A percentile compares a stretch with the other conserved stretches of the same genome.
These are phyloP conservation scores for Diplodus sargus DNA, from an alignment of 2,797 vertebrate genomes.

Conservation along the genomic window DNA sequence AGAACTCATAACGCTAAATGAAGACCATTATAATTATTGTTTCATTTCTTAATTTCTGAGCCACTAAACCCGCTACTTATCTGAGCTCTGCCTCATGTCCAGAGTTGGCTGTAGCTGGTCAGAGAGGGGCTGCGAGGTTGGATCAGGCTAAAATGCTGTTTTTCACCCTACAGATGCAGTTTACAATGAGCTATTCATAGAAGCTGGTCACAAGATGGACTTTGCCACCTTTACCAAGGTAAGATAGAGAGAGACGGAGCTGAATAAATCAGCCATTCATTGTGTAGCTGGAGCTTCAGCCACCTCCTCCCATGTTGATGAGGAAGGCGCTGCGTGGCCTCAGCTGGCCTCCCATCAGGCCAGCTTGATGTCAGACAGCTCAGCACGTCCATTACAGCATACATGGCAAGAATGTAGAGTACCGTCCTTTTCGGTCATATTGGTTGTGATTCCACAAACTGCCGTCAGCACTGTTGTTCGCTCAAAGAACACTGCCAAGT, in stretches of 20 bases:
- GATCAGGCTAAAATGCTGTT: conserved; percentile 53
- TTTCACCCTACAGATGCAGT: conserved; percentile 71
- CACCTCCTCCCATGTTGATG: conserved; percentile 27
- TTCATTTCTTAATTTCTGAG: neutral
- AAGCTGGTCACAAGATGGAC: conserved; percentile 55
- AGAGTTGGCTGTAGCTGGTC: conserved; percentile 3
- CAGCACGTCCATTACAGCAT: conserved; percentile 1
- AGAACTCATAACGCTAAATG: neutral
- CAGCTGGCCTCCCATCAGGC: conserved; percentile 13
- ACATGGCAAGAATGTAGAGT: neutral
- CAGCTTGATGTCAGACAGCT: conserved; percentile 6
- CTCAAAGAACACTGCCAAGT: neutral
- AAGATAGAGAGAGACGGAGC: conserved; percentile 53
- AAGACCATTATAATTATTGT: neutral
- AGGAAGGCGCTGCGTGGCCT: neutral
- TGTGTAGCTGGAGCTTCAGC: conserved; percentile 46
- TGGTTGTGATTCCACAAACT: conserved; percentile 2
- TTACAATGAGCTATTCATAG: conserved; percentile 59
- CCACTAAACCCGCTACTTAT: neutral
- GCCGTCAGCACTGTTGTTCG: neutral
- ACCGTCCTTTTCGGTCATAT: conserved; percentile 8
- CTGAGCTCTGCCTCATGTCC: conserved; percentile 1
- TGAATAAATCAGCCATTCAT: conserved; percentile 62
- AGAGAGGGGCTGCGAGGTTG: conserved; percentile 1
- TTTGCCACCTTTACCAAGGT: conserved; percentile 71